Percentiles rank a stretch among this genome's conserved stretches.
Evolutionary conservation across 2,888 invertebrate species (phyloP).

Genomic region (Urechis unicinctus): DNA sequence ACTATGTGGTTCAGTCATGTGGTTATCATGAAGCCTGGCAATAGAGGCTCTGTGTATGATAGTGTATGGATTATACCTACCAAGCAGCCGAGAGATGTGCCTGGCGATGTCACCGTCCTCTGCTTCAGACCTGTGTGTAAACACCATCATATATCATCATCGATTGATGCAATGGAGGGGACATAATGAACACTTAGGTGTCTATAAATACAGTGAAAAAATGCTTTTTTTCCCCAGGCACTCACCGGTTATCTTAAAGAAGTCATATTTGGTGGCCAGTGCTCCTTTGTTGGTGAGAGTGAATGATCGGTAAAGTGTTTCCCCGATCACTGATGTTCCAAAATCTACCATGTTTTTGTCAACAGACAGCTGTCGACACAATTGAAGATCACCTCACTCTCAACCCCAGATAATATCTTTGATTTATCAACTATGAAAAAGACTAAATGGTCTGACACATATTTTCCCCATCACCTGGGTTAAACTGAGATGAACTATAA

Average conservation of each 20-base stretch:
- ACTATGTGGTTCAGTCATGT: no score
- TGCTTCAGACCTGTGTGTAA: conserved; percentile 29
- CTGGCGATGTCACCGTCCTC: conserved; percentile 35
- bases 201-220: not conserved
- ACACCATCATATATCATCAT: not conserved
- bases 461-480: no score
- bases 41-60: no score
- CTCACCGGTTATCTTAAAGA: conserved; percentile 36
- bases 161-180: not conserved
- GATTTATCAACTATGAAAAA: no score
- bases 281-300: conserved; percentile 46
- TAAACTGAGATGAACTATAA: not conserved
- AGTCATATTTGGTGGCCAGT: conserved; percentile 45
- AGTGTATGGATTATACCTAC: no score
- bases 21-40: no score
- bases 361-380: conserved; percentile 34
- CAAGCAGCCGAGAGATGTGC: conserved; percentile 39
- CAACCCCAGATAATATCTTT: no score
- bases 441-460: no score
- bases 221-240: not conserved
- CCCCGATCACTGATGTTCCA: conserved; percentile 49
- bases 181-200: not conserved
- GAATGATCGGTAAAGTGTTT: conserved; percentile 39
- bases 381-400: no score
- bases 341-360: conserved; percentile 41